Percentiles rank a stretch among this genome's conserved stretches.
phyloP scores from a whole-genome alignment of 2,888 invertebrate genomes.

The Rhabditoides inermis region DNA sequence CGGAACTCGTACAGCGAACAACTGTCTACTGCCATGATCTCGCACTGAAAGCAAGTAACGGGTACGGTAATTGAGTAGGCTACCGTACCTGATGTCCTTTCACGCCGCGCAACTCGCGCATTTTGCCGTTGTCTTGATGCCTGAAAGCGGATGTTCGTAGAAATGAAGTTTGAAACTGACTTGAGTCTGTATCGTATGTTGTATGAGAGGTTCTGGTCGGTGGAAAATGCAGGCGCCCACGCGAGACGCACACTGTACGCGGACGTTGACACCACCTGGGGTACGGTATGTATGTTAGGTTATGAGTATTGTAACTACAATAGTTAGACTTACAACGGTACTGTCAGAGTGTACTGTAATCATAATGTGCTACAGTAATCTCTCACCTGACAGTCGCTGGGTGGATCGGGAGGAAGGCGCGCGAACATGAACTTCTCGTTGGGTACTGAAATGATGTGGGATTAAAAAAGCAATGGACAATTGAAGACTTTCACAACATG shows the following conservation, averaged over 20 bases:
- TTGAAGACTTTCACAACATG: neutral
- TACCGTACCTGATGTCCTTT: slow-evolving; percentile 32
- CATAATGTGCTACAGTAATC: neutral
- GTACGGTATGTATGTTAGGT: no score
- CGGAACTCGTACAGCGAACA: slow-evolving; percentile 50
- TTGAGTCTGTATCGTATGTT: slow-evolving; percentile 43
- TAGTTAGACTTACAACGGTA: no score
- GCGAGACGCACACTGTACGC: slow-evolving; percentile 49
- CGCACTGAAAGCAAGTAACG: no score
- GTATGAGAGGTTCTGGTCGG: slow-evolving; percentile 24
- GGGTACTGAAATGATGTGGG: slow-evolving; percentile 46
- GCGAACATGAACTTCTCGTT: slow-evolving; percentile 51
- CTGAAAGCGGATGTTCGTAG: slow-evolving; percentile 11
- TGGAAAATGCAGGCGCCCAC: slow-evolving; percentile 49
- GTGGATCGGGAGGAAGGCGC: slow-evolving; percentile 49
- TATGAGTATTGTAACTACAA: no score
- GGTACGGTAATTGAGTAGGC: no score
- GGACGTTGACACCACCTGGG: slow-evolving; percentile 46
- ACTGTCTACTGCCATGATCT: slow-evolving; percentile 49
- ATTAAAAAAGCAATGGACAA: no score
- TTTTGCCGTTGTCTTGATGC: slow-evolving; percentile 35
- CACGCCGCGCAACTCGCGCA: slow-evolving; percentile 35
- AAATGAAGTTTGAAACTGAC: slow-evolving; percentile 14
- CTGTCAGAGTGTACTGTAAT: neutral
- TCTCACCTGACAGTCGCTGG: slow-evolving; percentile 39